phyloP scores from a whole-genome alignment of 2,888 invertebrate species.

The Eledone cirrhosa region DNA sequence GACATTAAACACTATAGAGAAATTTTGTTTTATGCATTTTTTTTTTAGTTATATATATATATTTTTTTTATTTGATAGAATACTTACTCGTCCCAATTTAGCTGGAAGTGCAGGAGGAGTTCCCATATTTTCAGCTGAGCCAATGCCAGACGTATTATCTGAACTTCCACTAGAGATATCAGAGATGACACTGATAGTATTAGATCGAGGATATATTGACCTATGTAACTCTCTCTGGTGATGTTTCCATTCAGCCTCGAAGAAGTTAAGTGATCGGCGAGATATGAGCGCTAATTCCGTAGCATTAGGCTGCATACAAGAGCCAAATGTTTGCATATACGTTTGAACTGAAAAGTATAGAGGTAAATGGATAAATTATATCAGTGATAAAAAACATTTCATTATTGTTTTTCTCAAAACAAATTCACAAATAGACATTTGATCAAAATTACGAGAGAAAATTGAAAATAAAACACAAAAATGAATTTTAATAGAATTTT shows the following conservation, averaged over 20 bases:
- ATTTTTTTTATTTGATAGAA: too few relatives aligned
- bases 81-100: constrained; percentile 50
- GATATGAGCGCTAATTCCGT: constrained; percentile 85
- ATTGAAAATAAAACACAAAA: too few relatives aligned
- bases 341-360: constrained; percentile 78
- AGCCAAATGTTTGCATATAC: constrained; percentile 94
- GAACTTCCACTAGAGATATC: constrained; percentile 51
- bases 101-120: constrained; percentile 51
- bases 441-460: too few relatives aligned
- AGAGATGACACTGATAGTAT: constrained; percentile 62
- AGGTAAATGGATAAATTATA: too few relatives aligned
- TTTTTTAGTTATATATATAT: too few relatives aligned
- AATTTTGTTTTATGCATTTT: too few relatives aligned
- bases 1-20: too few relatives aligned
- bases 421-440: too few relatives aligned
- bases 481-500: too few relatives aligned
- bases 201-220: constrained; percentile 59
- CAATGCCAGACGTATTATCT: constrained; percentile 43
- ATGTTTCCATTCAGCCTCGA: constrained; percentile 72
- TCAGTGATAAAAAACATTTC: too few relatives aligned
- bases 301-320: constrained; percentile 76
- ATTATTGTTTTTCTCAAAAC: too few relatives aligned
- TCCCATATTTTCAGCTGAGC: constrained; percentile 46
- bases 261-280: constrained; percentile 79
- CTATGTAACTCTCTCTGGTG: constrained; percentile 64